phyloP scores from a whole-genome alignment of 2,113 vertebrate genomes.

The Misgurnus mizolepis region DNA sequence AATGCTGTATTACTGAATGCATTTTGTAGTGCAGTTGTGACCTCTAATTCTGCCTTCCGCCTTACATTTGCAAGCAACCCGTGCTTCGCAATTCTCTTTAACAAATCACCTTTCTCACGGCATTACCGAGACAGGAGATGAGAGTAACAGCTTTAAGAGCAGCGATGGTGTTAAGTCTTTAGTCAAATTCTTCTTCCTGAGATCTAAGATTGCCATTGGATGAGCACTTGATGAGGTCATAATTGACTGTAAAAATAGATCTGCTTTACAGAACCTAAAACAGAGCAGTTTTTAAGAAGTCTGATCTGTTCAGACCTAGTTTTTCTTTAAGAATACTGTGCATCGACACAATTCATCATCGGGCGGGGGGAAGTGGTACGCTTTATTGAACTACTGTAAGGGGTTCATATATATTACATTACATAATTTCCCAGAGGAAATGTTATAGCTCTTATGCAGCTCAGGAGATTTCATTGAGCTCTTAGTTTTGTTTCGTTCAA shows the following conservation, averaged over 20 bases:
- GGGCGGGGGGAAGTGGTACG: constrained; percentile 61
- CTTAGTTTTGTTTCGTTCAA: too few species aligned
- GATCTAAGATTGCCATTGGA: not conserved
- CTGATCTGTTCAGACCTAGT: constrained; percentile 62
- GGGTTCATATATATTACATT: constrained; percentile 71
- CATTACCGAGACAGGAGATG: constrained; percentile 18
- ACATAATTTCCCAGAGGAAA: constrained; percentile 41
- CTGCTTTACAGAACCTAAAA: constrained; percentile 2
- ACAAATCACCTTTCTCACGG: not conserved
- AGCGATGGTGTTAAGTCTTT: constrained; percentile 58
- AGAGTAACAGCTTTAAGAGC: constrained; percentile 21
- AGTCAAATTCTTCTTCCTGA: constrained; percentile 50
- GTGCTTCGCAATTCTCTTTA: constrained; percentile 15
- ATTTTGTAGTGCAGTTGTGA: constrained; percentile 12
- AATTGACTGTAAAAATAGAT: not conserved
- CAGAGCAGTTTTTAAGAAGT: constrained; percentile 61
- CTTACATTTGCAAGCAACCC: not conserved
- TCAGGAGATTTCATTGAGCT: too few species aligned
- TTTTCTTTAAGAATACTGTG: constrained; percentile 64
- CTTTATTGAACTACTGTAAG: constrained; percentile 60
- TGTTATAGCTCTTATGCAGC: too few species aligned
- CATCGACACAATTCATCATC: constrained; percentile 78
- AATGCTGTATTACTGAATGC: not conserved
- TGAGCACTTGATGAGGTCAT: constrained; percentile 2
- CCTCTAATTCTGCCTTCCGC: not conserved